phyloP scores from a whole-genome alignment of 2,888 invertebrate genomes.

The Drosophila lutescens region DNA sequence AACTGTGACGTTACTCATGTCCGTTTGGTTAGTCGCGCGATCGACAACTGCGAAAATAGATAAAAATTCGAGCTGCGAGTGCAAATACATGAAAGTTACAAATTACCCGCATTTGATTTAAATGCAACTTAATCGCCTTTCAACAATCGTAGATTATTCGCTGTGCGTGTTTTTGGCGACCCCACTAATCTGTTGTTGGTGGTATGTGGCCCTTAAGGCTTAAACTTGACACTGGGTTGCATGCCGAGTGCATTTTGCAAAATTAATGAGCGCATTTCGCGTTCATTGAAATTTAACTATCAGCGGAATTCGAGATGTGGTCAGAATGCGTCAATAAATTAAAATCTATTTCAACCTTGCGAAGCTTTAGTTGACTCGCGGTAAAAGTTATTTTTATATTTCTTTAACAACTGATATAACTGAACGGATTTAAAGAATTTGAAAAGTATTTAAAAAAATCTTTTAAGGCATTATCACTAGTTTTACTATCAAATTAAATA shows the following conservation, averaged over 20 bases:
- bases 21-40: slow-evolving; percentile 3
- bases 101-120: slow-evolving; percentile 69
- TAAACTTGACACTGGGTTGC: slow-evolving; percentile 55
- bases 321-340: slow-evolving; percentile 4
- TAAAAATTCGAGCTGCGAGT: slow-evolving; percentile 21
- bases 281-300: slow-evolving; percentile 56
- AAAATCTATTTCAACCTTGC: background rate
- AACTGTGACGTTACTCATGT: slow-evolving; percentile 69
- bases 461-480: no score
- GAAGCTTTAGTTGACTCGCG: background rate
- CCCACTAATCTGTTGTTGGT: slow-evolving; percentile 15
- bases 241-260: slow-evolving; percentile 57
- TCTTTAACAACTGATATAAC: no score
- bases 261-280: slow-evolving; percentile 48
- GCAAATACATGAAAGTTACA: slow-evolving; percentile 43
- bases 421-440: no score
- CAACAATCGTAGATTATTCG: slow-evolving; percentile 56
- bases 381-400: background rate
- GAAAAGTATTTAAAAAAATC: no score
- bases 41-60: slow-evolving; percentile 7
- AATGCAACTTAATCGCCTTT: slow-evolving; percentile 55
- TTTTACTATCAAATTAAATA: no score
- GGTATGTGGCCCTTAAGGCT: slow-evolving; percentile 1
- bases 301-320: slow-evolving; percentile 3
- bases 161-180: slow-evolving; percentile 63